Evolutionary conservation across 2,113 vertebrate genomes (phyloP).

Genomic region (Pterocles burchelli): DNA sequence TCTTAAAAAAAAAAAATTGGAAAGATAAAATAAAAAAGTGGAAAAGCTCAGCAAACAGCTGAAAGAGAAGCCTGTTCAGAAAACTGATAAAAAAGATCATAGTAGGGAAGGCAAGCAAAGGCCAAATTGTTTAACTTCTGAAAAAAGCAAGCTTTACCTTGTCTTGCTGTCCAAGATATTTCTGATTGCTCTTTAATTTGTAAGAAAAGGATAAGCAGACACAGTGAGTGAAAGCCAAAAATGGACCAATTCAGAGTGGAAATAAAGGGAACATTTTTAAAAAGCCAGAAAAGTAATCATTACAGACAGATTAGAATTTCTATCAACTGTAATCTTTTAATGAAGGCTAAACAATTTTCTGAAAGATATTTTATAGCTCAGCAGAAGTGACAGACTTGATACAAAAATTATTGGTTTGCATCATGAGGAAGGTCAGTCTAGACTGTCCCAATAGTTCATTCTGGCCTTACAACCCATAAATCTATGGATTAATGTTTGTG

Average conservation of each 20-base stretch:
- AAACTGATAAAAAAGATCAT: neutral
- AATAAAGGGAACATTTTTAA: neutral
- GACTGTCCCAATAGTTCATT: neutral
- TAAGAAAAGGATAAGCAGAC: neutral
- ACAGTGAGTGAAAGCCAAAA: neutral
- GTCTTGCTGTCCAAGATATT: neutral
- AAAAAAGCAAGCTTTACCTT: neutral
- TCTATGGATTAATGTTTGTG: neutral
- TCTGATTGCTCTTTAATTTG: neutral
- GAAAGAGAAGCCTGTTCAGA: neutral
- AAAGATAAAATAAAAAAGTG: neutral
- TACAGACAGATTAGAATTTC: neutral
- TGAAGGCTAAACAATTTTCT: slow-evolving; percentile 13
- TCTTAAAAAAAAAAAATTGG: neutral
- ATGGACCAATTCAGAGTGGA: neutral
- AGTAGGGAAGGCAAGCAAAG: neutral
- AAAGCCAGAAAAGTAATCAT: neutral
- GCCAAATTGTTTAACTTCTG: neutral
- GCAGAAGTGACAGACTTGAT: slow-evolving; percentile 14
- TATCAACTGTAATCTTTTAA: slow-evolving; percentile 9
- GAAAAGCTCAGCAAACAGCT: neutral
- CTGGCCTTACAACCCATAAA: neutral
- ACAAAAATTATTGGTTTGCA: neutral
- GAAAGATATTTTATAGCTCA: neutral
- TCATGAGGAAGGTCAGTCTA: neutral